A percentile compares a stretch with the other conserved stretches of the same genome.
Evolutionary conservation across 2,797 vertebrate species (phyloP).

Genomic region (Distichodus sexfasciatus): DNA sequence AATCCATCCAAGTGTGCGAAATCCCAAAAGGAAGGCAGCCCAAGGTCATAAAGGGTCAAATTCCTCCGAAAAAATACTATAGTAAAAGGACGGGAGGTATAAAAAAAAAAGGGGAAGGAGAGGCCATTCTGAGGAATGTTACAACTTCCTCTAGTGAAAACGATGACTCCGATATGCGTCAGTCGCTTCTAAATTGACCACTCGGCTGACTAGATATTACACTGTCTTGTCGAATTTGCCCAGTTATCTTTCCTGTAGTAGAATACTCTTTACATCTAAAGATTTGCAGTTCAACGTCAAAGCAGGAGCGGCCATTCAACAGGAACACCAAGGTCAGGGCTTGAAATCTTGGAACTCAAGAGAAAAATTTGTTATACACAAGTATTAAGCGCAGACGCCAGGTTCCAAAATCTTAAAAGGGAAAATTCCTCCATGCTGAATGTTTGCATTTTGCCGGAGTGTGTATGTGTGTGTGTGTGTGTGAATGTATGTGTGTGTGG

Average conservation of each 20-base stretch:
- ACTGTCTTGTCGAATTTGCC: not conserved
- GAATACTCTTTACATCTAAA: not conserved
- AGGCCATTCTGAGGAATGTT: slow-evolving; percentile 58
- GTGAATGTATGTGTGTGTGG: slow-evolving; percentile 14
- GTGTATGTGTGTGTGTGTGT: slow-evolving; percentile 12
- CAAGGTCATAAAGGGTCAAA: slow-evolving; percentile 76
- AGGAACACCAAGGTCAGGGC: not conserved
- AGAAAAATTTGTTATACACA: not conserved
- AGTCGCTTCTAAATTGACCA: not conserved
- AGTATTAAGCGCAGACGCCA: not conserved
- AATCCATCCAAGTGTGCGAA: slow-evolving; percentile 74
- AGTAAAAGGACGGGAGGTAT: not conserved
- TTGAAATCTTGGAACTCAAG: not conserved
- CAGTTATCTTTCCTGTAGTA: not conserved
- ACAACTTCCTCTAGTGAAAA: slow-evolving; percentile 32
- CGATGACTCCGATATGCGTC: not conserved
- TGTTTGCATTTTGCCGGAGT: slow-evolving; percentile 45
- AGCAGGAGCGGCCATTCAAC: not conserved
- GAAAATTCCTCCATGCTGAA: not conserved
- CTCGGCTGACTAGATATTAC: not conserved
- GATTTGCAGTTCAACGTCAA: not conserved
- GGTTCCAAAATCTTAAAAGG: slow-evolving; percentile 8
- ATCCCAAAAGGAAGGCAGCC: slow-evolving; percentile 67
- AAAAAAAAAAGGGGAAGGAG: slow-evolving; percentile 24
- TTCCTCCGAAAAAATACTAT: slow-evolving; percentile 68